Percentiles rank a stretch among this genome's conserved stretches.
phyloP scores from a whole-genome alignment of 2,113 vertebrate genomes.

The Mormoops blainvillei region DNA sequence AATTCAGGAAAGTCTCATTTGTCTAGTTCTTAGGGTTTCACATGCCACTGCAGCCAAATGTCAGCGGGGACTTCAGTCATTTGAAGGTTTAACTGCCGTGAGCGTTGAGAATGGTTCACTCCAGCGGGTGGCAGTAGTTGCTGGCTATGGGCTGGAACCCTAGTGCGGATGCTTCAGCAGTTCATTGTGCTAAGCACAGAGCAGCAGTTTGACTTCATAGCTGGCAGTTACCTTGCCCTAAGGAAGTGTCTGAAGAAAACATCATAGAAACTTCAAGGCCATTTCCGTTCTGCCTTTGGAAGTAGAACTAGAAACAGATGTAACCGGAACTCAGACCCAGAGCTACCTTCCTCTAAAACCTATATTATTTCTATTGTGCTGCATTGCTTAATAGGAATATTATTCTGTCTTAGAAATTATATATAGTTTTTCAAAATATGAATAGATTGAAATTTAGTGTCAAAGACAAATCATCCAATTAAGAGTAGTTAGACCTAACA shows the following conservation, averaged over 20 bases:
- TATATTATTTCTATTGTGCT: background rate
- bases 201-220: background rate
- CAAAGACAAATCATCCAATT: background rate
- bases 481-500: background rate
- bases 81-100: background rate
- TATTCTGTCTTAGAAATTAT: background rate
- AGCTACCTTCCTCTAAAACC: background rate
- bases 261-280: background rate
- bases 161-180: background rate
- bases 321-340: background rate
- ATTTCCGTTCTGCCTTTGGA: background rate
- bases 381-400: background rate
- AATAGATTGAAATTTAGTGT: background rate
- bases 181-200: background rate
- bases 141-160: background rate
- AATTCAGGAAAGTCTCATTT: background rate
- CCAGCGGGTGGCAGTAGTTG: background rate
- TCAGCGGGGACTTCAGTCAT: background rate
- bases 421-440: background rate
- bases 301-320: background rate
- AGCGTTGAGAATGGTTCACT: background rate
- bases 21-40: background rate
- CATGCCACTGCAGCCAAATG: background rate
- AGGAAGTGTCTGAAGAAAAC: background rate
- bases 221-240: background rate